Evolutionary conservation across 2,113 vertebrate genomes (phyloP).

Genomic region (Antigone vipio): DNA sequence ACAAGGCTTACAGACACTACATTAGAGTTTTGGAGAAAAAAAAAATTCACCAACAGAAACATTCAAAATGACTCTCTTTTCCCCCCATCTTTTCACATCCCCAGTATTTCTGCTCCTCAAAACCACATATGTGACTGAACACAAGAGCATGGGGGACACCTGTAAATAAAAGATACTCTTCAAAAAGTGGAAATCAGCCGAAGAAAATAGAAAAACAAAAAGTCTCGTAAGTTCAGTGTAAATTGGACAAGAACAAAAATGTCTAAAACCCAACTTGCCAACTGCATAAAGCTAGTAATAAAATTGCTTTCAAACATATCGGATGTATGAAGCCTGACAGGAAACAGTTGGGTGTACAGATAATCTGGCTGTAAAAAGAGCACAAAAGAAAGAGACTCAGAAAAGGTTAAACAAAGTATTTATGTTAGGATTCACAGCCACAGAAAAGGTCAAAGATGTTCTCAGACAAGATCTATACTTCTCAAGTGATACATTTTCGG

Average conservation of each 20-base stretch:
- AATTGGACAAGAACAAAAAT: background rate
- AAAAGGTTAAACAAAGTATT: slow-evolving; percentile 11
- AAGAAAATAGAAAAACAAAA: background rate
- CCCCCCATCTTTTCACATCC: background rate
- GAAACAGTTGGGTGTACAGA: slow-evolving; percentile 2
- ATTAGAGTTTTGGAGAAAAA: background rate
- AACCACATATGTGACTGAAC: background rate
- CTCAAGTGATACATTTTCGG: background rate
- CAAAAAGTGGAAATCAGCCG: background rate
- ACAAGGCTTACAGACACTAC: background rate
- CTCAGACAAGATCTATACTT: background rate
- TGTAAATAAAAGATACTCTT: background rate
- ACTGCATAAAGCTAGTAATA: background rate
- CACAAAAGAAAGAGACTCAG: background rate
- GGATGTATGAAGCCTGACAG: background rate
- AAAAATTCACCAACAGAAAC: background rate
- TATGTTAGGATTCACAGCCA: background rate
- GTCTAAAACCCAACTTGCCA: background rate
- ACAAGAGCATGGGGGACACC: background rate
- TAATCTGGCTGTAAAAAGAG: background rate
- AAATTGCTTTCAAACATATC: slow-evolving; percentile 10
- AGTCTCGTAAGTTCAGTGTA: background rate
- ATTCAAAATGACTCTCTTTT: background rate
- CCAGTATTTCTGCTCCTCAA: background rate
- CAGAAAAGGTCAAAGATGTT: background rate